Evolutionary conservation across 2,888 invertebrate species (phyloP).

Genomic region (Pasiphila rectangulata): DNA sequence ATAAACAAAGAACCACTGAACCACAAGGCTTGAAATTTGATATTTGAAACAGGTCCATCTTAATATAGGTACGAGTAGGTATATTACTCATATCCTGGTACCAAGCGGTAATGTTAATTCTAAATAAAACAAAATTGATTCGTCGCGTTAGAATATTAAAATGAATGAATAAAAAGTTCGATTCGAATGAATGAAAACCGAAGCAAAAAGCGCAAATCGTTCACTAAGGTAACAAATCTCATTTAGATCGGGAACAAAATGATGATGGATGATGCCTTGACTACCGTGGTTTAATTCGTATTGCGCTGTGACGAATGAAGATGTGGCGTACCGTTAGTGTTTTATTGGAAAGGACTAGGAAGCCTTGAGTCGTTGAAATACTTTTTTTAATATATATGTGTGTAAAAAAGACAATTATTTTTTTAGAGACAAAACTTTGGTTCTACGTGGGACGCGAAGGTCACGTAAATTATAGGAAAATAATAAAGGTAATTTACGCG

Average conservation of each 20-base stretch:
- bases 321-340: conserved; percentile 21
- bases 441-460: no score
- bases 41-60: no score
- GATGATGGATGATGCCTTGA: conserved; percentile 32
- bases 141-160: neutral
- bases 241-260: conserved; percentile 30
- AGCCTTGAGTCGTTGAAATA: conserved; percentile 1
- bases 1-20: no score
- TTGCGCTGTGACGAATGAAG: conserved; percentile 31
- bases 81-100: neutral
- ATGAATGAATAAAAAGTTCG: neutral
- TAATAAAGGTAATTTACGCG: no score
- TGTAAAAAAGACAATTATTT: no score
- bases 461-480: no score
- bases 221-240: conserved; percentile 25
- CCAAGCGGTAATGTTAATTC: neutral
- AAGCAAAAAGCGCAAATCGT: conserved; percentile 14
- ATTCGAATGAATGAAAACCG: conserved; percentile 14
- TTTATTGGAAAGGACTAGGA: conserved; percentile 17
- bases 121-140: neutral
- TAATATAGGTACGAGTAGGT: no score
- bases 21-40: neutral
- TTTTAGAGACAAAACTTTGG: no score
- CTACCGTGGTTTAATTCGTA: conserved; percentile 30
- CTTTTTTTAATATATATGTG: no score